Evolutionary conservation across 2,888 invertebrate species (phyloP).

Genomic region (Hydrotaea cyrtoneurina): DNA sequence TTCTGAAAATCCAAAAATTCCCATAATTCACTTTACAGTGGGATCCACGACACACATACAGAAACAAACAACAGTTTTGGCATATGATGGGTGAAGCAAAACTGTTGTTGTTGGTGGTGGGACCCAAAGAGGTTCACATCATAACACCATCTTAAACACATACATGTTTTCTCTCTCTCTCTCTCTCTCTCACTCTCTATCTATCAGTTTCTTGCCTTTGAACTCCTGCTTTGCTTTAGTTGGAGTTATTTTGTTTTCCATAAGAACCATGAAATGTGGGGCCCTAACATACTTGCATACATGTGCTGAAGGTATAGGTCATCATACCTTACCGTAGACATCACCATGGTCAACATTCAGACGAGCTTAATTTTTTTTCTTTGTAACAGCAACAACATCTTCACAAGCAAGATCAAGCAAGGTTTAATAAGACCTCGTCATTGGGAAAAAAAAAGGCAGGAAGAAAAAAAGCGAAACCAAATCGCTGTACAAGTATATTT

Average conservation of each 20-base stretch:
- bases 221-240: constrained; percentile 11
- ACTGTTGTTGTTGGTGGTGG: background rate
- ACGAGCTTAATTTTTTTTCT: background rate
- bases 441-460: constrained; percentile 32
- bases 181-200: background rate
- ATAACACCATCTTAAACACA: constrained; percentile 58
- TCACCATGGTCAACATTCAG: constrained; percentile 58
- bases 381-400: background rate
- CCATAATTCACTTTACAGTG: background rate
- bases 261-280: constrained; percentile 27
- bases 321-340: background rate
- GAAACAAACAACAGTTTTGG: background rate
- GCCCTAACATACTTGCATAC: background rate
- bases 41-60: background rate
- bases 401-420: background rate
- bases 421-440: constrained; percentile 56
- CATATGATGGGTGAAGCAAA: too few relatives aligned
- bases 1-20: background rate
- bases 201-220: background rate
- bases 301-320: constrained; percentile 57
- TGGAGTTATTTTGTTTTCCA: background rate
- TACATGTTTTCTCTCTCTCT: too few relatives aligned
- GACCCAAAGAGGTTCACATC: constrained; percentile 59
- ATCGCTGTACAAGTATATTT: constrained; percentile 59
- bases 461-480: constrained; percentile 27